phyloP scores from a whole-genome alignment of 2,113 vertebrate genomes.

The Gambusia holbrooki region DNA sequence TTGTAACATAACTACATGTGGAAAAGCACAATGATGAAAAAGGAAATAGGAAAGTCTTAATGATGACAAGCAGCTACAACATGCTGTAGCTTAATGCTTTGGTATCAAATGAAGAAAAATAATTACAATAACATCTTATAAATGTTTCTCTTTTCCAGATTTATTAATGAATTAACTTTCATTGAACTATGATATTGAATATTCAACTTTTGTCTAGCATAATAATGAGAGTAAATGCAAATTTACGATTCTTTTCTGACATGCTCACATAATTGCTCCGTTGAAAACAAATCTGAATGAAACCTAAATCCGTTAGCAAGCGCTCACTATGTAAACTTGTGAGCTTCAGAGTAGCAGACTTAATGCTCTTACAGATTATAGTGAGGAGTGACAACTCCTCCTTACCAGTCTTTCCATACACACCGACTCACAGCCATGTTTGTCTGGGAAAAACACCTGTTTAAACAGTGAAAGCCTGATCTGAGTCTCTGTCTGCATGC shows the following conservation, averaged over 20 bases:
- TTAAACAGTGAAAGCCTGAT: conserved; percentile 71
- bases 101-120: no score
- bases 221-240: no score
- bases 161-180: no score
- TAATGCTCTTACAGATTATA: conserved; percentile 33
- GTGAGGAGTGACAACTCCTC: conserved; percentile 53
- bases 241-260: neutral
- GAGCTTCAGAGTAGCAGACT: conserved; percentile 41
- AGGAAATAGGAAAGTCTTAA: no score
- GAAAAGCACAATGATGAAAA: no score
- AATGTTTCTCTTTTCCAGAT: no score
- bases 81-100: no score
- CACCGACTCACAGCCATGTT: conserved; percentile 29
- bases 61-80: no score
- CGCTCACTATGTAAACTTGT: conserved; percentile 19
- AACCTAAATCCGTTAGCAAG: conserved; percentile 11
- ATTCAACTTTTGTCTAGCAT: no score
- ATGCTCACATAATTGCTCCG: neutral
- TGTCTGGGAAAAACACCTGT: conserved; percentile 75
- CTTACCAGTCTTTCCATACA: conserved; percentile 23
- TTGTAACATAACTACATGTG: no score
- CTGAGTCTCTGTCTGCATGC: conserved; percentile 21
- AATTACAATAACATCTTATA: no score
- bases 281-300: conserved; percentile 6
- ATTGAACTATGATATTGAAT: no score